Evolutionary conservation across 2,113 vertebrate species (phyloP).

Genomic region (Leptobrachium ailaonicum): DNA sequence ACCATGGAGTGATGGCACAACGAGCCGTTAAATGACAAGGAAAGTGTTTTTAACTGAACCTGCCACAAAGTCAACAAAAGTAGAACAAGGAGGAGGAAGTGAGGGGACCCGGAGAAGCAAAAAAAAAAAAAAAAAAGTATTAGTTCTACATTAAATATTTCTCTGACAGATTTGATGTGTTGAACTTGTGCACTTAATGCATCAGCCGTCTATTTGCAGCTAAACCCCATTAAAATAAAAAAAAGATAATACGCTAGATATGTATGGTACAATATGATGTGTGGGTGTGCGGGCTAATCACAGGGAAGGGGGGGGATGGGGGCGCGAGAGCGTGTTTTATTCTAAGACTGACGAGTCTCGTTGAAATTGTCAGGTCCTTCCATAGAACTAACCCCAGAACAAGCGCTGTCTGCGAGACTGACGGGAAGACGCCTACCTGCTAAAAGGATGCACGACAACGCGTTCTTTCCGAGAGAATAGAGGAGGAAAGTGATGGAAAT

Average conservation of each 20-base stretch:
- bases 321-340: neutral
- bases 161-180: too few relatives aligned
- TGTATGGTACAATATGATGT: conserved; percentile 7
- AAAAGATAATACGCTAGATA: neutral
- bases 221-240: neutral
- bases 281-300: conserved; percentile 19
- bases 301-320: neutral
- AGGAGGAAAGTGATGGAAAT: neutral
- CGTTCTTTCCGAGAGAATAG: neutral
- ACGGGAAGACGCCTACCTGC: conserved; percentile 24
- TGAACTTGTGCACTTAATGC: neutral
- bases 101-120: too few relatives aligned
- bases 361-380: conserved; percentile 32
- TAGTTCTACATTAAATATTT: too few relatives aligned
- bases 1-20: too few relatives aligned
- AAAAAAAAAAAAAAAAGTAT: too few relatives aligned
- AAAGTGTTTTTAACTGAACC: too few relatives aligned
- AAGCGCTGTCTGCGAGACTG: conserved; percentile 6
- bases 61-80: too few relatives aligned
- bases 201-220: neutral
- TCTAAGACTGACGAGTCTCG: conserved; percentile 28
- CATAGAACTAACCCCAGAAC: conserved; percentile 8
- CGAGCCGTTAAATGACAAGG: too few relatives aligned
- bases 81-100: too few relatives aligned
- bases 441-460: neutral